A percentile compares a stretch with the other conserved stretches of the same genome.
phyloP scores from a whole-genome alignment of 2,797 vertebrate genomes.

The Sciurus vulgaris region DNA sequence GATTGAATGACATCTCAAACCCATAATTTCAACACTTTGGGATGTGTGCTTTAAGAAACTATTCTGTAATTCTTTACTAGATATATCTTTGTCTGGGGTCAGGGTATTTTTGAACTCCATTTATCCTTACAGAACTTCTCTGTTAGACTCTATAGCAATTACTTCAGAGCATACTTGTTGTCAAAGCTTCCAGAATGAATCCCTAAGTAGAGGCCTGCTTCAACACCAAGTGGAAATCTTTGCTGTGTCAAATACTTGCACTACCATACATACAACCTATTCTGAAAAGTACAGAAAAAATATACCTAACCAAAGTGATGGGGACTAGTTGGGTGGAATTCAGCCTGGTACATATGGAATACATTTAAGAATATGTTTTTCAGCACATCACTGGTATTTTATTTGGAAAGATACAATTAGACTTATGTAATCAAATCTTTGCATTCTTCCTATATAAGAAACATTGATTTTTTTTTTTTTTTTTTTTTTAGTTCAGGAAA shows the following conservation, averaged over 20 bases:
- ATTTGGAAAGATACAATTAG: constrained; percentile 43
- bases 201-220: not conserved
- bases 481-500: not conserved
- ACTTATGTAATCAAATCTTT: not conserved
- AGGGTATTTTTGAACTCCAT: not conserved
- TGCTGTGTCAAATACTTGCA: constrained; percentile 8
- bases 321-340: not conserved
- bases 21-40: constrained; percentile 7
- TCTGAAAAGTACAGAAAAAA: constrained; percentile 48
- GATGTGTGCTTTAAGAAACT: not conserved
- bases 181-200: not conserved
- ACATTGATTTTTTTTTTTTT: not conserved
- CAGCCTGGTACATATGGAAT: not conserved
- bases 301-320: not conserved
- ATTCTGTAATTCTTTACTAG: not conserved
- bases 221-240: not conserved
- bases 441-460: not conserved
- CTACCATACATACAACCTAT: not conserved
- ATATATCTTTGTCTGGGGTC: not conserved
- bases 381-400: constrained; percentile 55
- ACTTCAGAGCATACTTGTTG: not conserved
- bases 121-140: constrained; percentile 16
- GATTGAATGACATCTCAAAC: not conserved
- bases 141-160: not conserved
- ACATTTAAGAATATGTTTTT: constrained; percentile 55